Base-by-base conservation (phyloP, 92 coral and sea anemone genomes). In the Zoanthus sansibaricus region DNA sequence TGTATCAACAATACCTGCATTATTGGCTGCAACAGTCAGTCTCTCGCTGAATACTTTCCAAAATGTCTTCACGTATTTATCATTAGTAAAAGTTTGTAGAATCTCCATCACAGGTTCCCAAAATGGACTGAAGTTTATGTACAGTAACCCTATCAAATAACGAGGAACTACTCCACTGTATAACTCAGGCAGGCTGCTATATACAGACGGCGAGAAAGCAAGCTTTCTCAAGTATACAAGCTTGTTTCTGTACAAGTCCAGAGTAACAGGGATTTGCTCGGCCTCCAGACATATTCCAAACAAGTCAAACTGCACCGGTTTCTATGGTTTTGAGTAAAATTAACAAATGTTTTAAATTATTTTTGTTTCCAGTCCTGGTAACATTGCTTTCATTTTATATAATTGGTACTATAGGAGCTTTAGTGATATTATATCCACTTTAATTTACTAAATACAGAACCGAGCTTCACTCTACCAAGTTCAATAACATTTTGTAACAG, bases 41-140 rank as follows among this genome's bases (percentile, higher is more conserved):
- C 87, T 90, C 64, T 93, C 96, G 51, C 87, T 84, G 72, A 91
- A 92, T 62, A 93, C 91, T 16, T 54, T 86, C 99, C 99, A 96
- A 67, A 95, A 96, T 25, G 84, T 79, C 90, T 82, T 95, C 42
- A 85, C 93, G 72, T 91, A 89, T 32, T 88, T 82, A 16, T 90
- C 87, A n/a, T 62, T 87, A 18, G 95, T 82, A 84, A 91, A 90
- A 72, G 89, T 95, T 86, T 91, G 71, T 68, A 96, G 75, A 13
- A 95, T 88, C 52, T 95, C 94, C 25, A 93, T 95, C 66, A 96
- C 86, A 15, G 97, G 91, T 20, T 89, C 89, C 99, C 99, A 96
- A 71, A 92, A 88, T 61, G 98, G 98, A 73, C 95, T 96, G 73
- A 96, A 95, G 87, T 95, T 96, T 30, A 90, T 78, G 72, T 83